Evolutionary conservation across 37 sponge, comb jelly and placozoan species (phyloP), one percentile per base, ranked within the genome.

Genomic region (Trichoplax adhaerens): DNA sequence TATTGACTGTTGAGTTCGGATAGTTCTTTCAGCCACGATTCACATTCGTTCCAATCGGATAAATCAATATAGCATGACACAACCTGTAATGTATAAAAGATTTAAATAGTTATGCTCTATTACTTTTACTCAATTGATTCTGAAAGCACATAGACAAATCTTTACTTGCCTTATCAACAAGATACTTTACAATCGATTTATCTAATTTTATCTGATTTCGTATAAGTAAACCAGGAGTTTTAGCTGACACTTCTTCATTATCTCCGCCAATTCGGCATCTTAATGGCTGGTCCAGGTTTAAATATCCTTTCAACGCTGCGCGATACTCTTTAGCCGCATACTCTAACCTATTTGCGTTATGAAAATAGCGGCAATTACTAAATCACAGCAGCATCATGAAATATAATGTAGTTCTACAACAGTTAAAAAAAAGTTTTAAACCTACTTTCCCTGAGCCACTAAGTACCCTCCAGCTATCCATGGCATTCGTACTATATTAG

Each of bases 391-490:
- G 58, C 57, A 57, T 58, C 57, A 46, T 58, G 5, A 12, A 57
- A 46, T 10, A 46, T 58, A 0, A 4, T 46, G 2, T 50, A 29
- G 8, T 1, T 8, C 1, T 8, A 29, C 46, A 29, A 29, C 29
- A 29, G 29, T 29, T 29, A 29, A 29, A 29, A 29, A 29, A n/a
- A 55, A 29, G 54, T 55, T 65, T 63, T 74, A 63, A 55, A 74
- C 4, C 53, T 5, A 51, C 50, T 5, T 5, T 6, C 29, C 61
- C 46, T 5, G 12, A 53, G 7, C 2, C 8, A 8, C 75, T 62
- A 55, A 85, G 83, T 76, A 79, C 51, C 78, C 83, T 72, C 83
- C 81, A 5, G 85, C 88, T 59, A 84, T 81, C 49, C 81, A 81
- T 65, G 81, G 81, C 10, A 85, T 85, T 5, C 84, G 85, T 46